These are phyloP conservation scores for Odontesthes bonariensis DNA, from an alignment of 2,113 vertebrate species.

Conservation along the genomic window DNA sequence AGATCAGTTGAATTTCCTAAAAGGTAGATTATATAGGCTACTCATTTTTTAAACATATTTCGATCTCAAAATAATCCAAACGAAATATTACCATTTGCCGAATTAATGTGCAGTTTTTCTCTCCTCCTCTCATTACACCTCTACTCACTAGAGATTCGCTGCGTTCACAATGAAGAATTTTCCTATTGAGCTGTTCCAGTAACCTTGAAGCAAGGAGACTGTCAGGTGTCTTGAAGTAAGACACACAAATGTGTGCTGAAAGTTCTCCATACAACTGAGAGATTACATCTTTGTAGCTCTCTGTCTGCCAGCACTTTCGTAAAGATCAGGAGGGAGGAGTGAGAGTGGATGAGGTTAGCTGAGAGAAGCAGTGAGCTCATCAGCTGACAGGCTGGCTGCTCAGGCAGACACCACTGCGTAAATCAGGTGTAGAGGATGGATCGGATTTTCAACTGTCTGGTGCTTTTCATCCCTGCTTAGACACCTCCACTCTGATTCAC, in stretches of 20 bases:
- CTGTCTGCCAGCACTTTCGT: background rate
- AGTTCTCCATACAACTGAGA: background rate
- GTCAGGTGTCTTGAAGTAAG: background rate
- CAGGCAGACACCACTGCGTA: slow-evolving; percentile 6
- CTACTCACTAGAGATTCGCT: slow-evolving; percentile 46
- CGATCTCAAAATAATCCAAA: background rate
- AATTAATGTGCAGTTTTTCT: background rate
- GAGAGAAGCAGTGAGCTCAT: slow-evolving; percentile 16
- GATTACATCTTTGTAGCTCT: background rate
- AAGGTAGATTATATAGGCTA: too few relatives aligned
- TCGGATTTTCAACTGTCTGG: slow-evolving; percentile 18
- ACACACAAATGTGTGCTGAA: background rate
- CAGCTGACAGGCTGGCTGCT: slow-evolving; percentile 7
- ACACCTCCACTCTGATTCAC: background rate
- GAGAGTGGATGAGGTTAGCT: background rate
- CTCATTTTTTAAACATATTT: background rate
- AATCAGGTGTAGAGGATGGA: slow-evolving; percentile 13
- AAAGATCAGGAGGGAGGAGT: background rate
- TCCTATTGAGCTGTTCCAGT: background rate
- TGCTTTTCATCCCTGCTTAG: slow-evolving; percentile 5
- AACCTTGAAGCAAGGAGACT: background rate
- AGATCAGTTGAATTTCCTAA: background rate
- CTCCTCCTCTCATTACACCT: background rate
- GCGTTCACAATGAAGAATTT: slow-evolving; percentile 12
- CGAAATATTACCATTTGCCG: background rate